Evolutionary conservation across 2,113 vertebrate species (phyloP).

Genomic region (Sinocyclocheilus anophthalmus): DNA sequence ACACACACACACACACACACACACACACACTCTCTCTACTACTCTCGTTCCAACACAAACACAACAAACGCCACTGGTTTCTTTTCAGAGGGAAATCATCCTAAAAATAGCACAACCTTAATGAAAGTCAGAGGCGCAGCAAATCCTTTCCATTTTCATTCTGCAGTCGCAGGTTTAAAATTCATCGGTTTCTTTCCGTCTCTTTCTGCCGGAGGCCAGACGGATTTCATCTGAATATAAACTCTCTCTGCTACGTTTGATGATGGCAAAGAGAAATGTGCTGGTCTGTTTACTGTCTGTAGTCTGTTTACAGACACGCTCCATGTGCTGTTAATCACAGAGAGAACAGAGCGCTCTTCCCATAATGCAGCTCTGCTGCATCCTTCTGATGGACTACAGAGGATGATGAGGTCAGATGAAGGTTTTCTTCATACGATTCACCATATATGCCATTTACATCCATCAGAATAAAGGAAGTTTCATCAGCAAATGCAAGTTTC

Average conservation of each 20-base stretch:
- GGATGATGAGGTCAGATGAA: neutral
- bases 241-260: neutral
- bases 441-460: neutral
- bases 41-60: no score
- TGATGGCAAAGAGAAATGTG: neutral
- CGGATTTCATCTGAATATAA: neutral
- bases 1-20: neutral
- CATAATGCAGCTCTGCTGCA: no score
- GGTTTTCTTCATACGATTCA: neutral
- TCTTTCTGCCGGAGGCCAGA: neutral
- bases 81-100: neutral
- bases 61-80: neutral
- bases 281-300: neutral
- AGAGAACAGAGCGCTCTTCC: neutral
- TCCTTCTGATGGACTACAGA: neutral
- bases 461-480: neutral
- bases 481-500: neutral
- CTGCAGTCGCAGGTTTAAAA: neutral
- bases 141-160: neutral
- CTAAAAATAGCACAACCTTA: constrained; percentile 10
- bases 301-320: neutral
- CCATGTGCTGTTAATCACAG: neutral
- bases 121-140: neutral
- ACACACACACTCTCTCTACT: neutral
- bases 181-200: neutral